These are phyloP conservation scores for Diarsia mendica DNA, from an alignment of 2,888 invertebrate species.

Conservation along the genomic window DNA sequence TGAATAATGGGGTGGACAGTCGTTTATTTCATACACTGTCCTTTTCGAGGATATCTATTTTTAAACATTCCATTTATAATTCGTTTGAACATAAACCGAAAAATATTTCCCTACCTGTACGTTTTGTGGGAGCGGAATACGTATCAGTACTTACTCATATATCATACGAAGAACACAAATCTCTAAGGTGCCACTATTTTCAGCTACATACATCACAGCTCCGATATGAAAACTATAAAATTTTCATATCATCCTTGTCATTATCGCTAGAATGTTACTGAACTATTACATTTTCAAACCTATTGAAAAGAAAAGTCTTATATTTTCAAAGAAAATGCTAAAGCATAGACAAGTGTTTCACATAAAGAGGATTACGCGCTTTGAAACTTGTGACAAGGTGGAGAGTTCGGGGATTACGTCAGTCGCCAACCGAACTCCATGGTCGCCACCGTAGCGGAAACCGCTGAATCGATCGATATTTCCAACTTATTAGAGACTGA, in stretches of 20 bases:
- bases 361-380: constrained; percentile 44
- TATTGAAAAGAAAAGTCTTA: constrained; percentile 11
- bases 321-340: constrained; percentile 22
- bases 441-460: constrained; percentile 15
- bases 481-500: constrained; percentile 27
- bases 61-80: constrained; percentile 20
- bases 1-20: constrained; percentile 60
- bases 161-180: constrained; percentile 36
- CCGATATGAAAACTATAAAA: constrained; percentile 48
- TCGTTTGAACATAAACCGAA: not conserved
- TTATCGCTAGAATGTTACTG: constrained; percentile 30
- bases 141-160: constrained; percentile 44
- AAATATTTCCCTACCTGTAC: not conserved
- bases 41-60: constrained; percentile 38
- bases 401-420: constrained; percentile 45
- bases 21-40: constrained; percentile 54
- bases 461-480: constrained; percentile 39
- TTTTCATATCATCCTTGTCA: constrained; percentile 40
- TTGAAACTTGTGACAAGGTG: constrained; percentile 54
- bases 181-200: constrained; percentile 46
- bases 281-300: constrained; percentile 18
- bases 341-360: constrained; percentile 28
- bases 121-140: constrained; percentile 12
- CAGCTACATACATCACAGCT: constrained; percentile 42
- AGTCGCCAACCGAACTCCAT: constrained; percentile 37